Evolutionary conservation across 2,888 invertebrate genomes (phyloP), one percentile per base, ranked within the genome.

Genomic region (Prenolepis imparis): DNA sequence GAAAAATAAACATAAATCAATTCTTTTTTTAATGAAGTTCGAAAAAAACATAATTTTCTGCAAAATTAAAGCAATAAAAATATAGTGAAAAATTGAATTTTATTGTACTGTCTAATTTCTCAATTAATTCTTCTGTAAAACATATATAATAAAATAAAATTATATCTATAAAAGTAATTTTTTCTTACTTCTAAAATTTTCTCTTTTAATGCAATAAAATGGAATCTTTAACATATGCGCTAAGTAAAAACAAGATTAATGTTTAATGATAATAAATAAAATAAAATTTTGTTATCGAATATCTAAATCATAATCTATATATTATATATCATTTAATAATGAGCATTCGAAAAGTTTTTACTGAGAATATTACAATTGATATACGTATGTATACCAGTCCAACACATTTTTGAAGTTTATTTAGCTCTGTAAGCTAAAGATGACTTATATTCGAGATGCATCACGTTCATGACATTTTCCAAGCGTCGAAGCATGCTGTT

Each of bases 401-500:
- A 32, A 28, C 15, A 28, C 15, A n/a, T 28, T n/a, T 39, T n/a
- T 39, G 44, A 32, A 21, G 3, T 44, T 39, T 59, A 41, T 39
- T 67, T 52, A 44, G 21, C 11, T 59, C 41, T 28, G 32, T 57
- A 41, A 57, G 36, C 44, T 59, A 66, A 39, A 57, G 52, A 78
- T 57, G 59, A 70, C 41, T 70, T 57, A 41, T 57, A 59, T 70
- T 78, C 78, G 57, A 78, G 70, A 44, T 70, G 70, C 78, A 70
- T 78, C 70, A 78, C 78, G 78, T 78, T 78, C 44, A 32, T 70
- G 70, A 78, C 70, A 70, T 78, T 78, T 78, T 78, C 70, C 57
- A 57, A 78, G 41, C 77, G 70, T 70, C 68, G 57, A 78, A 70
- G 78, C 78, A 78, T 78, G 57, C 32, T 78, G 44, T 70, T 59